A percentile compares a stretch with the other conserved stretches of the same genome.
Evolutionary conservation across 2,888 invertebrate genomes (phyloP).

Genomic region (Troides helena): DNA sequence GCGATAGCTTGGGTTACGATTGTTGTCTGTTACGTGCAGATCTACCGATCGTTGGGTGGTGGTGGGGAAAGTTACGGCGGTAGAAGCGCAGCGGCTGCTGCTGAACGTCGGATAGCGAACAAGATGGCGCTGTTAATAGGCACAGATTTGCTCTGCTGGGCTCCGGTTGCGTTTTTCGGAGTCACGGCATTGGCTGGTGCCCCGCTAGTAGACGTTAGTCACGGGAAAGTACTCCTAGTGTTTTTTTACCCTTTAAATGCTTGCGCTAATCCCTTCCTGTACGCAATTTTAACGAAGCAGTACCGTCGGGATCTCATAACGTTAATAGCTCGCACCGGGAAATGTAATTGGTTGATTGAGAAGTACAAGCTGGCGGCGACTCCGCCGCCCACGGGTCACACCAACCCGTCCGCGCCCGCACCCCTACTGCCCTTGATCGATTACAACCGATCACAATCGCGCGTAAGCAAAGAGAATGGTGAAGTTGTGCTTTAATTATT

Average conservation of each 20-base stretch:
- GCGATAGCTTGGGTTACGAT: slow-evolving; percentile 91
- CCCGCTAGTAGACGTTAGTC: slow-evolving; percentile 90
- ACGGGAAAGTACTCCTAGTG: slow-evolving; percentile 90
- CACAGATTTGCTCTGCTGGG: slow-evolving; percentile 91
- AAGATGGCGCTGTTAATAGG: slow-evolving; percentile 94
- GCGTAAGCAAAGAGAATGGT: slow-evolving; percentile 59
- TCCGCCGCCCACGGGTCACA: slow-evolving; percentile 69
- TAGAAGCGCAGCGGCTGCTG: slow-evolving; percentile 81
- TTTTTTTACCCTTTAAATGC: slow-evolving; percentile 96
- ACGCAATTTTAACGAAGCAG: slow-evolving; percentile 93
- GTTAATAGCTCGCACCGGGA: slow-evolving; percentile 82
- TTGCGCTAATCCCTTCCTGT: slow-evolving; percentile 95
- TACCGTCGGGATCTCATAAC: slow-evolving; percentile 88
- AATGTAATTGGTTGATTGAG: slow-evolving; percentile 66
- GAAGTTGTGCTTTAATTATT: slow-evolving; percentile 55
- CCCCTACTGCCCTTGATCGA: slow-evolving; percentile 62
- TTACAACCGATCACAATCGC: slow-evolving; percentile 58
- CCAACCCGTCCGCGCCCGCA: slow-evolving; percentile 63
- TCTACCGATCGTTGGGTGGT: slow-evolving; percentile 89
- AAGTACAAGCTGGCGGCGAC: slow-evolving; percentile 66
- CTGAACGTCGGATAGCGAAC: slow-evolving; percentile 89
- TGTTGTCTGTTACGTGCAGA: slow-evolving; percentile 91
- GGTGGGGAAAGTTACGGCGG: slow-evolving; percentile 84
- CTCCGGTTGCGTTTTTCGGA: slow-evolving; percentile 94
- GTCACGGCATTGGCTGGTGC: slow-evolving; percentile 91